Conservation (phyloP, 2,113 vertebrate genomes). For the Neodon shergylaensis region DNA sequence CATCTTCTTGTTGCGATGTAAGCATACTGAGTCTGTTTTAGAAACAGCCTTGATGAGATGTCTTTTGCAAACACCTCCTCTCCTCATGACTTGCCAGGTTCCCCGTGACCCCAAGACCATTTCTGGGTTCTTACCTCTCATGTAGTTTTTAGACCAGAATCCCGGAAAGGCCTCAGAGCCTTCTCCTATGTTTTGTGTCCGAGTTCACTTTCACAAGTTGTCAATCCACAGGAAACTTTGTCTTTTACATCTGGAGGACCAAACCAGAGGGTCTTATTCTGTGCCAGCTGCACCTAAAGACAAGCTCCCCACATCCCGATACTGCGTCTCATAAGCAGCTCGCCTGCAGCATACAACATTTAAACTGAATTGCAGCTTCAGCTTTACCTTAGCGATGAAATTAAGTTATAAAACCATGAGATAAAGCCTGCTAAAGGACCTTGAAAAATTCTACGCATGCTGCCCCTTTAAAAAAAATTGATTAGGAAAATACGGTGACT, state of each 20-base stretch:
- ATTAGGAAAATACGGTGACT: conserved; percentile 7
- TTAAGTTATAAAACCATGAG: conserved; percentile 44
- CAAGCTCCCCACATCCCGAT: conserved; percentile 60
- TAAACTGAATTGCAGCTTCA: conserved; percentile 59
- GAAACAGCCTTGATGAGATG: background rate
- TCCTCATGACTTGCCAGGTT: background rate
- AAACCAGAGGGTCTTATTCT: conserved; percentile 48
- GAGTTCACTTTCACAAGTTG: conserved; percentile 58
- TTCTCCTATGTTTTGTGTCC: background rate
- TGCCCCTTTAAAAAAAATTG: background rate
- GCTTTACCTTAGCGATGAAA: conserved; percentile 46
- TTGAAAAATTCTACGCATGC: background rate
- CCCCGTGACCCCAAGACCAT: background rate
- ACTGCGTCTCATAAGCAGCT: conserved; percentile 43
- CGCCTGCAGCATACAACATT: conserved; percentile 32
- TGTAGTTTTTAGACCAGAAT: background rate
- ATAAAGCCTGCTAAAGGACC: conserved; percentile 45
- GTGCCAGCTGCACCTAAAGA: conserved; percentile 56
- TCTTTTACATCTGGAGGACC: conserved; percentile 43
- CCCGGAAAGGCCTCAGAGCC: conserved; percentile 7
- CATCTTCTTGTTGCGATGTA: background rate
- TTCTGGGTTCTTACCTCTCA: background rate
- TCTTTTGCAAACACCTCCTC: conserved; percentile 4
- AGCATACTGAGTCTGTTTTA: background rate
- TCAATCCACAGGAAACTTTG: conserved; percentile 59